Percentiles rank a stretch among this genome's conserved stretches.
phyloP scores from a whole-genome alignment of 2,797 vertebrate genomes.

The Australoheros facetus region DNA sequence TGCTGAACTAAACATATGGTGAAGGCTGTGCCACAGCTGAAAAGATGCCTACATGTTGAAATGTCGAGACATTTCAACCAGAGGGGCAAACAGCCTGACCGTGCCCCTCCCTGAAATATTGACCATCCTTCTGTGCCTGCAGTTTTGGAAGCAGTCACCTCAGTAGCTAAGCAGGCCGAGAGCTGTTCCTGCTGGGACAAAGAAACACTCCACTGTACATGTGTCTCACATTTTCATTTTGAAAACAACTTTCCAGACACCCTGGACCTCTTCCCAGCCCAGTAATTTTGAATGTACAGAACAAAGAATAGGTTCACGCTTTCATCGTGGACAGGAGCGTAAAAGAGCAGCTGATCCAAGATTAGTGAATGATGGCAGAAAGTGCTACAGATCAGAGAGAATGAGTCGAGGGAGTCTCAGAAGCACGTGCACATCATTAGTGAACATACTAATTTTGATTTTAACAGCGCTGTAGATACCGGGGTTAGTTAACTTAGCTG shows the following conservation, averaged over 20 bases:
- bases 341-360: background rate
- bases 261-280: constrained; percentile 63
- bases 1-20: constrained; percentile 54
- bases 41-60: constrained; percentile 44
- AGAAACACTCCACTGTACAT: constrained; percentile 46
- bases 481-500: background rate
- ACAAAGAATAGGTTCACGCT: constrained; percentile 39
- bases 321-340: constrained; percentile 28
- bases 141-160: constrained; percentile 31
- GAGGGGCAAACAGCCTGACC: constrained; percentile 42
- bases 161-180: constrained; percentile 11
- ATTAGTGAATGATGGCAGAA: constrained; percentile 25
- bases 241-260: constrained; percentile 66
- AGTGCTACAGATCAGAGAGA: constrained; percentile 33
- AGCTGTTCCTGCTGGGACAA: constrained; percentile 45
- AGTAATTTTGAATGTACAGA: constrained; percentile 42
- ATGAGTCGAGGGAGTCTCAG: background rate
- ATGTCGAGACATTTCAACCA: constrained; percentile 60
- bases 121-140: constrained; percentile 12
- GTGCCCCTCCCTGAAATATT: constrained; percentile 45
- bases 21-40: constrained; percentile 42
- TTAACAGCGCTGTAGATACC: background rate
- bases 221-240: constrained; percentile 58
- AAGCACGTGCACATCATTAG: constrained; percentile 8
- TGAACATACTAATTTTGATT: background rate